Conservation (phyloP, 2,113 vertebrate genomes). For the Oryzias curvinotus region DNA sequence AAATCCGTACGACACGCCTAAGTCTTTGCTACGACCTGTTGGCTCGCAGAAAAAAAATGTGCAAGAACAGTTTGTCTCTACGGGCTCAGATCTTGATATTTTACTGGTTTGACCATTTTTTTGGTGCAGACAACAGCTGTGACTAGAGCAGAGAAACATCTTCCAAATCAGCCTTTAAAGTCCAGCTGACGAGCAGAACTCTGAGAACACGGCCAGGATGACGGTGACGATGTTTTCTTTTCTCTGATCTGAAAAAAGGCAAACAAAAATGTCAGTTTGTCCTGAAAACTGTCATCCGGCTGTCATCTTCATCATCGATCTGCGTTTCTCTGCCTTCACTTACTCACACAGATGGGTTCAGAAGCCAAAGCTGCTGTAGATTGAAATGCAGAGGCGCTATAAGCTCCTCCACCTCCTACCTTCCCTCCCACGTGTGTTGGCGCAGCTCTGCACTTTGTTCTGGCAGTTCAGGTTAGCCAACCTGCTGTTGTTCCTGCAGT, state of each 20-base stretch:
- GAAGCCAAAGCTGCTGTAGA: constrained; percentile 38
- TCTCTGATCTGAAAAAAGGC: constrained; percentile 5
- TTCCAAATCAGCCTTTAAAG: too few species aligned
- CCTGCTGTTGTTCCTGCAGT: constrained; percentile 1
- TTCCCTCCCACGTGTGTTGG: constrained; percentile 41
- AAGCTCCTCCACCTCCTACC: constrained; percentile 56
- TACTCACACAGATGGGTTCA: constrained; percentile 38
- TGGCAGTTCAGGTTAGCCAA: constrained; percentile 11
- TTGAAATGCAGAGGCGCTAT: constrained; percentile 38
- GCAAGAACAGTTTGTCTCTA: too few species aligned
- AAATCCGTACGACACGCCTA: too few species aligned
- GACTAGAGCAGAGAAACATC: too few species aligned
- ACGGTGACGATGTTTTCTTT: too few species aligned
- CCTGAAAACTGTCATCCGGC: constrained; percentile 2
- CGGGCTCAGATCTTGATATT: too few species aligned
- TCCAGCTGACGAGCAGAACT: not conserved
- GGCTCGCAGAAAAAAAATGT: too few species aligned
- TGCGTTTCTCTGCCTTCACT: constrained; percentile 10
- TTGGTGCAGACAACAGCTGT: too few species aligned
- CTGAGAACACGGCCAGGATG: not conserved
- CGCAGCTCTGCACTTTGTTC: constrained; percentile 18
- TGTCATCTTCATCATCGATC: constrained; percentile 10
- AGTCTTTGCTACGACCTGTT: too few species aligned
- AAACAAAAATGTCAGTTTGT: constrained; percentile 15
- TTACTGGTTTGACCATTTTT: too few species aligned